phyloP scores from a whole-genome alignment of 1,140 invertebrate species.

The Zaprionus lachaisei region DNA sequence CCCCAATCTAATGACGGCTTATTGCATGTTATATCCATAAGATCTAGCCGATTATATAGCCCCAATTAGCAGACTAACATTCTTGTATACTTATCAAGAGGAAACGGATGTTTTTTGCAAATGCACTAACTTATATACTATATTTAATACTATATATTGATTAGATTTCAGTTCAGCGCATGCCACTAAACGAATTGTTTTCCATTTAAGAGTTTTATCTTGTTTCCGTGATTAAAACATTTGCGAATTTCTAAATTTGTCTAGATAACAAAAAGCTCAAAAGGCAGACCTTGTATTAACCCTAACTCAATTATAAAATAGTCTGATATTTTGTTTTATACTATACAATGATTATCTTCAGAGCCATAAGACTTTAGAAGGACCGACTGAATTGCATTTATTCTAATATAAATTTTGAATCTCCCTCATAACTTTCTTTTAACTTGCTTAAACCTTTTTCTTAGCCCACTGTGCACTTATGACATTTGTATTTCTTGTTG shows the following conservation, averaged over 20 bases:
- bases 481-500: conserved; percentile 41
- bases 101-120: neutral
- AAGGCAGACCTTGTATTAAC: neutral
- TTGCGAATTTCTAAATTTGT: neutral
- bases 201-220: neutral
- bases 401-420: too few species aligned
- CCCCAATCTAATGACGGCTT: neutral
- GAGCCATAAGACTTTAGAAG: too few species aligned
- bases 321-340: neutral
- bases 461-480: conserved; percentile 57
- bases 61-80: neutral
- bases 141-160: neutral
- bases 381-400: too few species aligned
- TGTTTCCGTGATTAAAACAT: neutral
- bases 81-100: neutral
- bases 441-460: neutral
- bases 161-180: neutral
- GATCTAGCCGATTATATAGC: neutral
- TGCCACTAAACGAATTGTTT: neutral
- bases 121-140: neutral
- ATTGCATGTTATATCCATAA: too few species aligned
- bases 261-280: neutral
- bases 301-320: neutral
- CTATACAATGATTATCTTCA: too few species aligned
- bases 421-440: too few species aligned